Percentiles rank a stretch among this genome's conserved stretches.
phyloP scores from a whole-genome alignment of 2,888 invertebrate genomes.

The Drosophila cracens region DNA sequence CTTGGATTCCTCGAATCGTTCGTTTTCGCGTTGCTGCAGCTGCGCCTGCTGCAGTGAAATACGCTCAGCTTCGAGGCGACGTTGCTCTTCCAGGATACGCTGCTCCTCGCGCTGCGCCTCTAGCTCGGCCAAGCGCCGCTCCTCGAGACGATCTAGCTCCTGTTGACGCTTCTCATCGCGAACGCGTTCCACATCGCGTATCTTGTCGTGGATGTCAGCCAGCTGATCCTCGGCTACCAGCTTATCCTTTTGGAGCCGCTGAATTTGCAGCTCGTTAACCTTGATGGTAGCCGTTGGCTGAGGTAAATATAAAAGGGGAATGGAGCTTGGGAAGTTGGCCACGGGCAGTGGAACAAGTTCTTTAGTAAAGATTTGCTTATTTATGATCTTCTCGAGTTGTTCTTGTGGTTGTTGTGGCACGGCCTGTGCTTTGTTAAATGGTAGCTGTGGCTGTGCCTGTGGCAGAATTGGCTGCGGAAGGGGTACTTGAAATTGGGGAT shows the following conservation, averaged over 20 bases:
- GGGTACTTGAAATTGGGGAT: neutral
- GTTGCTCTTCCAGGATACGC: conserved; percentile 60
- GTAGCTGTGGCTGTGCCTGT: conserved; percentile 24
- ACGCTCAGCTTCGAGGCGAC: conserved; percentile 63
- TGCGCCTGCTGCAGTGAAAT: conserved; percentile 53
- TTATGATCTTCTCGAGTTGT: neutral
- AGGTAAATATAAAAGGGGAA: conserved; percentile 26
- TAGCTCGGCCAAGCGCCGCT: conserved; percentile 60
- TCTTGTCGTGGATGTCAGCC: conserved; percentile 58
- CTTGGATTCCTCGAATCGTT: conserved; percentile 45
- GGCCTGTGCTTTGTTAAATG: neutral
- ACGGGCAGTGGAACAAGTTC: neutral
- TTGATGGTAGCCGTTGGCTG: conserved; percentile 25
- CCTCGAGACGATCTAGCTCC: conserved; percentile 65
- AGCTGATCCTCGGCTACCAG: conserved; percentile 56
- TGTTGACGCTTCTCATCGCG: conserved; percentile 45
- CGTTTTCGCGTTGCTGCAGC: conserved; percentile 50
- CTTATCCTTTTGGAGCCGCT: conserved; percentile 48
- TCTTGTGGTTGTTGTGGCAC: neutral
- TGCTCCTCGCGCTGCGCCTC: conserved; percentile 68
- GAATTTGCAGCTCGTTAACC: conserved; percentile 27
- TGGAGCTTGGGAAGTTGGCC: conserved; percentile 28
- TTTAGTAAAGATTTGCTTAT: neutral
- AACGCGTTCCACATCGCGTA: conserved; percentile 54
- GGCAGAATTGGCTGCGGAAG: conserved; percentile 10